Evolutionary conservation across 2,888 invertebrate genomes (phyloP).

Genomic region (Boloria euphrosyne): DNA sequence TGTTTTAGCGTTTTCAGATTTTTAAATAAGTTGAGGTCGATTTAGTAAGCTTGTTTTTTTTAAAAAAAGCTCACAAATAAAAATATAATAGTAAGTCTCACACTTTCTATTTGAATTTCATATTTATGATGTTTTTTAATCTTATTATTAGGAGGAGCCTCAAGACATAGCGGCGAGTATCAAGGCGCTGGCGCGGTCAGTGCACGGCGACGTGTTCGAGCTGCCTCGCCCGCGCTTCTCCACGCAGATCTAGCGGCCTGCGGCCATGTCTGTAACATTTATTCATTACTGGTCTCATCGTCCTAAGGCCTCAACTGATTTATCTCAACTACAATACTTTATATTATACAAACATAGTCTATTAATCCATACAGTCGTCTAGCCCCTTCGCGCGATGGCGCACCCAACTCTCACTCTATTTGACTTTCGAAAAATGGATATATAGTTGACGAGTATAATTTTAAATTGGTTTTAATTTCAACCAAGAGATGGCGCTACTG

Average conservation of each 20-base stretch:
- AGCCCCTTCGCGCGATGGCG: too few relatives aligned
- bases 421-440: neutral
- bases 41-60: too few relatives aligned
- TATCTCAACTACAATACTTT: neutral
- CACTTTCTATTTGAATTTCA: too few relatives aligned
- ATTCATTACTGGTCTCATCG: neutral
- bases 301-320: too few relatives aligned
- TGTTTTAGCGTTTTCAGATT: too few relatives aligned
- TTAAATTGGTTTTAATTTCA: too few relatives aligned
- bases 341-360: neutral
- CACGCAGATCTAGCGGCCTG: conserved; percentile 87
- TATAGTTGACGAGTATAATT: neutral
- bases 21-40: too few relatives aligned
- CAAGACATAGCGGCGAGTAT: conserved; percentile 95
- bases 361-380: too few relatives aligned
- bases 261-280: neutral
- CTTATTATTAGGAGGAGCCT: conserved; percentile 79
- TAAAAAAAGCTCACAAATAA: too few relatives aligned
- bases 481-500: too few relatives aligned
- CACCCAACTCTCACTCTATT: neutral
- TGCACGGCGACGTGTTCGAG: conserved; percentile 95
- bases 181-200: conserved; percentile 94
- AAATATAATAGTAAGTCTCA: too few relatives aligned
- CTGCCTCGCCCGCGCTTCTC: conserved; percentile 92
- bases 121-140: too few relatives aligned